Conservation (phyloP, 2,113 vertebrate genomes). For the Dascyllus trimaculatus region DNA sequence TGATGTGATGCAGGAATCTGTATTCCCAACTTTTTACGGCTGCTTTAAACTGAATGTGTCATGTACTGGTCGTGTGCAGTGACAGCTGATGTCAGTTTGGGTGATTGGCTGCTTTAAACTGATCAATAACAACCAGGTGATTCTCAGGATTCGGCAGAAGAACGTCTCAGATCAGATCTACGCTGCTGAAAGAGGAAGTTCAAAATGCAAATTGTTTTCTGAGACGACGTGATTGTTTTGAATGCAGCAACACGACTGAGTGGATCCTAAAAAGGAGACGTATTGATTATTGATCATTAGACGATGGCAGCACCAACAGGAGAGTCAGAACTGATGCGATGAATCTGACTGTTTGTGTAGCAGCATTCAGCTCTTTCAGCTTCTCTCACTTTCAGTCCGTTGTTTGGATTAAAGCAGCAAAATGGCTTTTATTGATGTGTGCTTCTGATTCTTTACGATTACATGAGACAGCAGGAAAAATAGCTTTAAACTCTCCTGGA, state of each 20-base stretch:
- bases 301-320: too few relatives aligned
- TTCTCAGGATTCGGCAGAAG: not conserved
- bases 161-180: not conserved
- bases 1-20: not conserved
- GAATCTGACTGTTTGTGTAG: too few relatives aligned
- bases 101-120: not conserved
- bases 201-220: not conserved
- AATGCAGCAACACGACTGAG: slow-evolving; percentile 33
- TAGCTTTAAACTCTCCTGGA: not conserved
- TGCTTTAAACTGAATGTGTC: not conserved
- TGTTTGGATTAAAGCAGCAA: slow-evolving; percentile 17
- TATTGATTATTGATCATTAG: slow-evolving; percentile 24
- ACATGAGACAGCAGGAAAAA: slow-evolving; percentile 5
- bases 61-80: not conserved
- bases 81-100: not conserved
- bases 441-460: slow-evolving; percentile 31
- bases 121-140: not conserved
- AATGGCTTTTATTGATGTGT: slow-evolving; percentile 29
- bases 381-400: not conserved
- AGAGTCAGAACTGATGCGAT: not conserved
- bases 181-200: not conserved
- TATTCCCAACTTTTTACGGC: not conserved
- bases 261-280: slow-evolving; percentile 10
- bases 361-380: slow-evolving; percentile 14
- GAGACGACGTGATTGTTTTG: slow-evolving; percentile 6